A percentile compares a stretch with the other conserved stretches of the same genome.
These are phyloP conservation scores for Musca domestica DNA, from an alignment of 1,140 invertebrate species.

Conservation along the genomic window DNA sequence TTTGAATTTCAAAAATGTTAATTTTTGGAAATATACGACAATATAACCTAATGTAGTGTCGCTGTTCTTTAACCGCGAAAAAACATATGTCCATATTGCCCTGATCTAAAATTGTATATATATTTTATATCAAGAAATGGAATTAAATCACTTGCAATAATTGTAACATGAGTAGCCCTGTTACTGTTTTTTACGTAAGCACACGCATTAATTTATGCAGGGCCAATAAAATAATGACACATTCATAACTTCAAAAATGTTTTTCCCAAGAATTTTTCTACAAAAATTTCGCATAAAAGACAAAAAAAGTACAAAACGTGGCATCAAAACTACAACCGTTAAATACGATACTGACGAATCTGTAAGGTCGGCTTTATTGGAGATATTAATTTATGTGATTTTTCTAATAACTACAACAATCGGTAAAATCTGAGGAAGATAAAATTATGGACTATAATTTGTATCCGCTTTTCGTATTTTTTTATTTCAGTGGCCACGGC, in stretches of 20 bases:
- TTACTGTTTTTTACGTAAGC: background rate
- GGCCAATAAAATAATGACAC: background rate
- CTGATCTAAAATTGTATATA: too few relatives aligned
- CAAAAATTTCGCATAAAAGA: background rate
- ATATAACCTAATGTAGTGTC: too few relatives aligned
- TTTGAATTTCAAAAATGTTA: too few relatives aligned
- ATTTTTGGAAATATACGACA: too few relatives aligned
- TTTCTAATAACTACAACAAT: constrained; percentile 41
- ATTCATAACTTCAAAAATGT: constrained; percentile 3
- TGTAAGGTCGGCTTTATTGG: constrained; percentile 14
- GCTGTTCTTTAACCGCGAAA: too few relatives aligned
- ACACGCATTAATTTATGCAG: background rate
- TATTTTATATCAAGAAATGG: too few relatives aligned
- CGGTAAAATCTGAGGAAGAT: constrained; percentile 30
- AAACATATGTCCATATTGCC: too few relatives aligned
- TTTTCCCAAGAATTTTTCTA: background rate
- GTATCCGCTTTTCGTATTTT: background rate
- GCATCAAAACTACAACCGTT: background rate
- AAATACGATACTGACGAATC: constrained; percentile 21
- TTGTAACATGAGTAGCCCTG: background rate
- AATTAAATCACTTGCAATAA: background rate
- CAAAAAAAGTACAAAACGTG: background rate
- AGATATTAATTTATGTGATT: constrained; percentile 39
- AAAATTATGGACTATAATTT: background rate
- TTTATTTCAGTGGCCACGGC: constrained; percentile 34